A percentile compares a stretch with the other conserved stretches of the same genome.
Evolutionary conservation across 2,113 vertebrate genomes (phyloP).

Genomic region (Syrmaticus mikado): DNA sequence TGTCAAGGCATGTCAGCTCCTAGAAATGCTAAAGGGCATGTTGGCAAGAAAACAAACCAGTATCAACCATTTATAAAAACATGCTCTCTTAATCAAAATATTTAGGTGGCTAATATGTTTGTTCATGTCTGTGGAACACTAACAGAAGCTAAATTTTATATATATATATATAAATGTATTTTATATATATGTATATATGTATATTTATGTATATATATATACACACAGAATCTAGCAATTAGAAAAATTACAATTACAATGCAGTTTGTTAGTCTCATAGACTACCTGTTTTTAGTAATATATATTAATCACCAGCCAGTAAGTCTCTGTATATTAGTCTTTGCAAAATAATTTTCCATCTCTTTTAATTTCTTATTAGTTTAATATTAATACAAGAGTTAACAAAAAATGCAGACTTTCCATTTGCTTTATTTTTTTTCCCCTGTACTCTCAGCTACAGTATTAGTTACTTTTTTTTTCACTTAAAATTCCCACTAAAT

Average conservation of each 20-base stretch:
- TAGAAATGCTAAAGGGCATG: not conserved
- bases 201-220: not conserved
- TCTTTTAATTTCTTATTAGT: not conserved
- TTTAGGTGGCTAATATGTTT: not conserved
- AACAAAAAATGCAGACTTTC: not conserved
- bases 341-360: not conserved
- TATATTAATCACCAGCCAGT: not conserved
- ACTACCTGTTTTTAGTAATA: not conserved
- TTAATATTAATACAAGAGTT: not conserved
- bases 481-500: not conserved
- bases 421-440: not conserved
- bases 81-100: not conserved
- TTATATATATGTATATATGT: too few species aligned
- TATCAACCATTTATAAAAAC: not conserved
- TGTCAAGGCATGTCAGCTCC: not conserved
- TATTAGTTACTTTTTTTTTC: not conserved
- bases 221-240: not conserved
- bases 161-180: too few species aligned
- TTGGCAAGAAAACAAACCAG: not conserved
- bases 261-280: not conserved
- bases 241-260: not conserved
- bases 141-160: not conserved
- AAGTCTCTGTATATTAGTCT: not conserved
- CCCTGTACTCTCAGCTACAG: not conserved
- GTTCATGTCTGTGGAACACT: fast-evolving